Evolutionary conservation across 2,888 invertebrate genomes (phyloP).

Genomic region (Copidosoma aretas): DNA sequence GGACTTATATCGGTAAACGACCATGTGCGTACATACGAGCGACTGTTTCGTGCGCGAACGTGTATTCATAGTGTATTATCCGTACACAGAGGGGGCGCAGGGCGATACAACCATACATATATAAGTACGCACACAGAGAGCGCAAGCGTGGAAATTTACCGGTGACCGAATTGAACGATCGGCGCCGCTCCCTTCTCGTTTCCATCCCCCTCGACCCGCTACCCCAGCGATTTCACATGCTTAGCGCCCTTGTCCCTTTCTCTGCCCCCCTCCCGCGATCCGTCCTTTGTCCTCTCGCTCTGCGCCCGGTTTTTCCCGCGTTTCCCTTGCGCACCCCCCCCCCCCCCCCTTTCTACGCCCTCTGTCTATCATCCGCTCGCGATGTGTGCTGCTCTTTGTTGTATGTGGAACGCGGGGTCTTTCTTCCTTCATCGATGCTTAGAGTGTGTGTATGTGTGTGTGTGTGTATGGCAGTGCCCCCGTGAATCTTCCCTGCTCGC

Average conservation of each 20-base stretch:
- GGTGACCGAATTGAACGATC: constrained; percentile 2
- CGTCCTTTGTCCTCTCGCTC: neutral
- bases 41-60: no score
- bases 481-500: constrained; percentile 28
- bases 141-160: constrained; percentile 43
- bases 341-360: constrained; percentile 8
- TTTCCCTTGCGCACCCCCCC: constrained; percentile 15
- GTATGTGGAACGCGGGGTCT: constrained; percentile 7
- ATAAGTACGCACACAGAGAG: neutral
- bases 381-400: constrained; percentile 35
- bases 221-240: constrained; percentile 43
- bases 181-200: constrained; percentile 15
- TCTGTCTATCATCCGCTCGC: constrained; percentile 23
- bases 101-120: no score
- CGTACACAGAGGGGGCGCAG: no score
- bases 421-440: neutral
- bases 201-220: constrained; percentile 17
- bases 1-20: no score
- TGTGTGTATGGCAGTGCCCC: constrained; percentile 11
- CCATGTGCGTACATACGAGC: no score
- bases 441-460: no score
- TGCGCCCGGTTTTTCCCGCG: constrained; percentile 11
- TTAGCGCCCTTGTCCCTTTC: constrained; percentile 43
- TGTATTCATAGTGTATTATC: no score
- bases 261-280: neutral